These are phyloP conservation scores for Pycnomerus fuliginosus DNA, from an alignment of 2,888 invertebrate genomes.

Conservation along the genomic window DNA sequence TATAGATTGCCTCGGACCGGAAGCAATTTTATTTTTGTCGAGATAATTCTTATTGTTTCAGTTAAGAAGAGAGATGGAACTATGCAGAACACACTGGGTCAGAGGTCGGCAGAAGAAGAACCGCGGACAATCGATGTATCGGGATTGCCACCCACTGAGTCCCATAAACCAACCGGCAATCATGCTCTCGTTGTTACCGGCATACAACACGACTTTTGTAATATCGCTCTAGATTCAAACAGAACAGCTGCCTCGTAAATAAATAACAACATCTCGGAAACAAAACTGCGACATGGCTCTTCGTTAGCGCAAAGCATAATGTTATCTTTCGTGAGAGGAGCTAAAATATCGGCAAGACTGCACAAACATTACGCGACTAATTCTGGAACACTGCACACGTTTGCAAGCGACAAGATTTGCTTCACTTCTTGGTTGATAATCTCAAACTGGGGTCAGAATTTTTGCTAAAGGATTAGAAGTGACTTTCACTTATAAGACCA, in stretches of 20 bases:
- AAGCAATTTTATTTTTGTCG: not conserved
- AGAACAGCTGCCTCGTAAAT: constrained; percentile 35
- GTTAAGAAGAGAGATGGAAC: constrained; percentile 3
- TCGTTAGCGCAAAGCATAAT: constrained; percentile 30
- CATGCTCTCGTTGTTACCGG: constrained; percentile 39
- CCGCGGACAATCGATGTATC: constrained; percentile 39
- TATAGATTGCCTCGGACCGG: not conserved
- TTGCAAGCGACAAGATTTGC: too few species aligned
- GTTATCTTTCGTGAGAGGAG: not conserved
- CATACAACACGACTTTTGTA: constrained; percentile 40
- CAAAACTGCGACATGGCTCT: constrained; percentile 36
- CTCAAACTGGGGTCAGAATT: too few species aligned
- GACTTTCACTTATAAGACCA: too few species aligned
- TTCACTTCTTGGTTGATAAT: too few species aligned
- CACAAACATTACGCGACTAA: too few species aligned
- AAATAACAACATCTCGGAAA: constrained; percentile 36
- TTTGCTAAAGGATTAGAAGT: too few species aligned
- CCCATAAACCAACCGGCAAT: constrained; percentile 40
- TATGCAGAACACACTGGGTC: constrained; percentile 16
- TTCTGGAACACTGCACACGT: too few species aligned
- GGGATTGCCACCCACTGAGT: constrained; percentile 42
- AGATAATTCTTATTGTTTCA: constrained; percentile 1
- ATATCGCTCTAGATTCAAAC: constrained; percentile 39
- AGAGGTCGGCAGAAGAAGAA: constrained; percentile 32
- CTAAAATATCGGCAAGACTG: too few species aligned